A percentile compares a stretch with the other conserved stretches of the same genome.
Conservation (phyloP, 2,888 invertebrate genomes). For the Athrips mouffetella region DNA sequence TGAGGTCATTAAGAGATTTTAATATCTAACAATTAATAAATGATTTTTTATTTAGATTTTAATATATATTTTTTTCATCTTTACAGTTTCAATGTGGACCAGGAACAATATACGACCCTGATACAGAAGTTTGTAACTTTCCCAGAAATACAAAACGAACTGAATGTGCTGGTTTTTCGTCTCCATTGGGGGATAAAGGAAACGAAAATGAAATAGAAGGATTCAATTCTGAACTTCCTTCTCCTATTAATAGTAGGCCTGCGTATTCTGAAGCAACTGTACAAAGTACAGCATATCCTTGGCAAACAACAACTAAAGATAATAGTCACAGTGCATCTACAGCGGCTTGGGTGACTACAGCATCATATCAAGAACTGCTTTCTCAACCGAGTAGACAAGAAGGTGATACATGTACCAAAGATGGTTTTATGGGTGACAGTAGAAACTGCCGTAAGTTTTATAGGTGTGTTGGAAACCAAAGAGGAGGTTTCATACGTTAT, state of each 20-base stretch:
- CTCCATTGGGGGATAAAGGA: slow-evolving; percentile 23
- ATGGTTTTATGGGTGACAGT: slow-evolving; percentile 86
- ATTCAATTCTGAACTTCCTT: slow-evolving; percentile 46
- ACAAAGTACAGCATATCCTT: slow-evolving; percentile 21
- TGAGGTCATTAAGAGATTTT: too few species aligned
- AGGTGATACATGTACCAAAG: slow-evolving; percentile 71
- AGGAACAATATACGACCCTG: slow-evolving; percentile 86
- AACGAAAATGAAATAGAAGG: slow-evolving; percentile 71
- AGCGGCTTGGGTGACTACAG: slow-evolving; percentile 24
- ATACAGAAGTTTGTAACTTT: slow-evolving; percentile 83
- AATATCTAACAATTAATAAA: not conserved
- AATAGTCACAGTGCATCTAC: slow-evolving; percentile 7
- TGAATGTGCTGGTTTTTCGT: slow-evolving; percentile 77
- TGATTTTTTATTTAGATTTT: not conserved
- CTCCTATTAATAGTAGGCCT: slow-evolving; percentile 46
- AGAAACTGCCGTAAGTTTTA: slow-evolving; percentile 87
- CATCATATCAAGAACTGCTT: slow-evolving; percentile 17
- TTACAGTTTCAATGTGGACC: slow-evolving; percentile 84
- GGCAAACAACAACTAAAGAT: slow-evolving; percentile 18
- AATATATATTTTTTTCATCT: slow-evolving; percentile 24
- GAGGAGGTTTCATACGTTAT: slow-evolving; percentile 81
- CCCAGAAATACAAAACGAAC: slow-evolving; percentile 82
- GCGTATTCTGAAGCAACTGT: slow-evolving; percentile 25
- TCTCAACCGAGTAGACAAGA: slow-evolving; percentile 21
- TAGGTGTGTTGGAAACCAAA: slow-evolving; percentile 83